These are phyloP conservation scores for Muschampia plurimacula DNA, from an alignment of 2,888 invertebrate species.

Conservation along the genomic window DNA sequence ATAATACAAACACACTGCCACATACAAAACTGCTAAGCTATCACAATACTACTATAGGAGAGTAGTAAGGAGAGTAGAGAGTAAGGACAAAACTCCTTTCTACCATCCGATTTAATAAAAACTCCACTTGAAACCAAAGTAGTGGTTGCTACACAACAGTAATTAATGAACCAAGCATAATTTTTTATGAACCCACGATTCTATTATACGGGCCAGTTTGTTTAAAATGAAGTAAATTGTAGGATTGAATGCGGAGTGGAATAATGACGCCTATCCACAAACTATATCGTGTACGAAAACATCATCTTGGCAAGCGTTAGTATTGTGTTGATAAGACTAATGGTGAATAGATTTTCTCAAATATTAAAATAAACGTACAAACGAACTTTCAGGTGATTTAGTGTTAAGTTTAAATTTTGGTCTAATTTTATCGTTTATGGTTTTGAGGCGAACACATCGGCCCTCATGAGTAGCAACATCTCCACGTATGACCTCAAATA, in stretches of 20 bases:
- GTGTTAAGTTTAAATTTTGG: too few relatives aligned
- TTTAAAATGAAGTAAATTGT: slow-evolving; percentile 71
- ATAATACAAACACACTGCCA: too few relatives aligned
- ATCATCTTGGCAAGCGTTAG: slow-evolving; percentile 67
- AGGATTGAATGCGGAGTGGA: slow-evolving; percentile 70
- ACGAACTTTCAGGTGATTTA: too few relatives aligned
- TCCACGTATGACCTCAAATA: too few relatives aligned
- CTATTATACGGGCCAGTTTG: slow-evolving; percentile 52
- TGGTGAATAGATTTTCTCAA: background rate
- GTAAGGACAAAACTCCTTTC: background rate
- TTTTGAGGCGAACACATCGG: too few relatives aligned
- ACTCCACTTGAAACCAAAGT: background rate
- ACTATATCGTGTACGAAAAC: slow-evolving; percentile 74
- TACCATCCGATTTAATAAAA: background rate
- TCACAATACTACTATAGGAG: too few relatives aligned
- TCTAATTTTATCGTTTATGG: too few relatives aligned
- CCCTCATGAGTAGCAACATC: too few relatives aligned
- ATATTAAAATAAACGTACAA: too few relatives aligned
- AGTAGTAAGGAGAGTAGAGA: too few relatives aligned
- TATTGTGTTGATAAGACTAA: slow-evolving; percentile 55
- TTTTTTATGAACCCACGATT: slow-evolving; percentile 42
- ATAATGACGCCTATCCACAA: slow-evolving; percentile 63
- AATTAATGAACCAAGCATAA: slow-evolving; percentile 18
- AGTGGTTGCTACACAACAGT: background rate
- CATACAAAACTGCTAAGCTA: too few relatives aligned